Conservation (phyloP, 2,888 invertebrate genomes). For the Corbicula japonica region DNA sequence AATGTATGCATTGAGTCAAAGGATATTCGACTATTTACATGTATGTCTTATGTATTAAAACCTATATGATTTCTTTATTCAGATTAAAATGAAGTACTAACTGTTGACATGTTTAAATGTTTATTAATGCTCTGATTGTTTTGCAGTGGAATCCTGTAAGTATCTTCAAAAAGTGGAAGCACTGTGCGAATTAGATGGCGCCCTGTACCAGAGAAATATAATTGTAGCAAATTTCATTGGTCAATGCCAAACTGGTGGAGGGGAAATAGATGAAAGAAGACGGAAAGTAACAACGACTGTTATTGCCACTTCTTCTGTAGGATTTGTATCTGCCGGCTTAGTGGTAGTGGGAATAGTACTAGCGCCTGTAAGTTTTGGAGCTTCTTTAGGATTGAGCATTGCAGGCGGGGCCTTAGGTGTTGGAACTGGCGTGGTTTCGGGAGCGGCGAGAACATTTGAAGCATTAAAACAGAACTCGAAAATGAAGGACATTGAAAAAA, state of each 20-base stretch:
- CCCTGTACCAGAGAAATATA: not conserved
- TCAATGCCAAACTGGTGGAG: not conserved
- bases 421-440: not conserved
- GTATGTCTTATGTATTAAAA: no score
- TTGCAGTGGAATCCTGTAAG: no score
- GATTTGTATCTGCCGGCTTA: constrained; percentile 1
- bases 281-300: constrained; percentile 1
- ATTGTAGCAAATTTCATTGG: not conserved
- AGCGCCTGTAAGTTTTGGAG: not conserved
- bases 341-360: not conserved
- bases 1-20: no score
- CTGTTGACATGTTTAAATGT: no score
- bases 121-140: no score
- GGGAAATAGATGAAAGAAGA: constrained; percentile 2
- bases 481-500: not conserved
- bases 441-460: constrained; percentile 1
- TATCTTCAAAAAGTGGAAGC: no score
- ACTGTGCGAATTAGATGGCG: not conserved
- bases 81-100: no score
- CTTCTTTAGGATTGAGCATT: not conserved
- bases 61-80: no score
- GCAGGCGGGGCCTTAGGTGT: not conserved
- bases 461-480: not conserved
- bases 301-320: constrained; percentile 4
- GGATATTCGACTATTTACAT: no score